Evolutionary conservation across 2,113 vertebrate species (phyloP).

Genomic region (Chloropsis cyanopogon): DNA sequence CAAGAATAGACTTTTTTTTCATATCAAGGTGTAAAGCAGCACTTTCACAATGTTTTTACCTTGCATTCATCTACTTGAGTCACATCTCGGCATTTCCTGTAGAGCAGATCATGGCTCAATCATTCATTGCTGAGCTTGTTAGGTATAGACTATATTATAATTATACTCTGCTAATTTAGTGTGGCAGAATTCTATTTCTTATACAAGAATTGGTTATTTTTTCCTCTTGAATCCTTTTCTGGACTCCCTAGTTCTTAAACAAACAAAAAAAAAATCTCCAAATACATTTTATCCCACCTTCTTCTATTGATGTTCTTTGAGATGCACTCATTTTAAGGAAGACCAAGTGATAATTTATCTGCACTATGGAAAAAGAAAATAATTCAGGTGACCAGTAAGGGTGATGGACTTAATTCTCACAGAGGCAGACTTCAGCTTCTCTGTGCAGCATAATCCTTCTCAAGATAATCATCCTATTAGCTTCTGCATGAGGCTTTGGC

Average conservation of each 20-base stretch:
- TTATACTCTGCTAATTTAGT: background rate
- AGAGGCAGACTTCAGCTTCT: conserved; percentile 13
- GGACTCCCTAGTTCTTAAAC: background rate
- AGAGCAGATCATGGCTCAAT: background rate
- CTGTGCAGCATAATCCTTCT: background rate
- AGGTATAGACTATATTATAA: background rate
- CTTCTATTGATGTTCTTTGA: background rate
- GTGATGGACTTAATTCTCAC: background rate
- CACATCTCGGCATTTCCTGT: background rate
- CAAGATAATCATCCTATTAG: conserved; percentile 16
- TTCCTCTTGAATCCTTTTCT: background rate
- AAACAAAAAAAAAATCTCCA: background rate
- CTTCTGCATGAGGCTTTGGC: background rate
- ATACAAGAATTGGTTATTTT: background rate
- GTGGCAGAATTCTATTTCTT: background rate
- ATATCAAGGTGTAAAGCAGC: background rate
- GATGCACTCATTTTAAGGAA: background rate
- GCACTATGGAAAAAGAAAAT: background rate
- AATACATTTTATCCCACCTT: background rate
- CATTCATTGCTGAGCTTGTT: background rate
- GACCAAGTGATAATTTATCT: background rate
- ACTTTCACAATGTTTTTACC: background rate
- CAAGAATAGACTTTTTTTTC: background rate
- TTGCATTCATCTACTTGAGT: background rate
- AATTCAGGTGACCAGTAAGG: background rate